Base-by-base conservation (phyloP, 2,797 vertebrate species). In the Argya squamiceps region DNA sequence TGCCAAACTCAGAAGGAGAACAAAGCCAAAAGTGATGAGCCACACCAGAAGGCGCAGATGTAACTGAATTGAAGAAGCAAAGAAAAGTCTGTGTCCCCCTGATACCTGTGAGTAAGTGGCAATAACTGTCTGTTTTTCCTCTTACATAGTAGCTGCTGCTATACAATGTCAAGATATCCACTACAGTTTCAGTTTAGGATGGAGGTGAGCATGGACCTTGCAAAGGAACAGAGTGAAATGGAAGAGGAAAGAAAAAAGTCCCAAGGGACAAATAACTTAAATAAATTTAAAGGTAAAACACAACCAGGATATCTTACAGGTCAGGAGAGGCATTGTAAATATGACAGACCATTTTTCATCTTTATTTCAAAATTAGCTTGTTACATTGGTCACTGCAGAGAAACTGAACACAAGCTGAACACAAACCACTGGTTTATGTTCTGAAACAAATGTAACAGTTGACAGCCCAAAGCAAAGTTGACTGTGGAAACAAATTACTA, bases 151-250 rank as follows among this genome's bases (percentile, higher is more conserved):
- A 76, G 68, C 46, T 76, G 26, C 59, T 76, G 53, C 59, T 39
- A 17, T 11, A 41, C 0, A 1, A 64, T 18, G 6, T 49, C 3
- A 2, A n/a, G 10, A 30, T 37, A 44, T 7, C 37, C 22, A 27
- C n/a, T 46, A 14, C 23, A 22, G 12, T 52, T 75, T 32, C 55
- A 56, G 15, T 63, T 84, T 46, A 63, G 36, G 20, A 53, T 60
- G 37, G 49, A 60, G 29, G n/a, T 18, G 9, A 90, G 37, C 26
- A 15, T 6, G n/a, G n/a, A 17, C 26, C 37, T 56, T 79, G n/a
- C 52, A 56, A 53, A 81, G 37, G n/a, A 81, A 36, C 22, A 69
- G 49, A 78, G 67, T 14, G 18, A 23, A 37, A 62, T 78, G n/a
- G n/a, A 46, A 81, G 46, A 84, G 21, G 39, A 39, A 77, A 74